These are phyloP conservation scores for Forficula auricularia DNA, from an alignment of 1,140 invertebrate genomes.

Conservation along the genomic window DNA sequence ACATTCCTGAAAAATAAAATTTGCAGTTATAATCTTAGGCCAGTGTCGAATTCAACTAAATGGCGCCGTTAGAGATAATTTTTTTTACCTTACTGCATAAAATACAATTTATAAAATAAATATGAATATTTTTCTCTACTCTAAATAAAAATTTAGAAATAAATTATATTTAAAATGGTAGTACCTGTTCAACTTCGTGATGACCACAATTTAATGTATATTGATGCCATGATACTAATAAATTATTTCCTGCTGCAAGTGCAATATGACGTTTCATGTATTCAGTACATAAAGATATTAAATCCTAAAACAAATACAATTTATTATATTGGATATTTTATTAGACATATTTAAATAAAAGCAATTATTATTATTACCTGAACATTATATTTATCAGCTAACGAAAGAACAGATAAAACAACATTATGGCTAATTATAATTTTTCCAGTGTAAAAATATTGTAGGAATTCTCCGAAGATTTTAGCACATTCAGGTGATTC, in stretches of 20 bases:
- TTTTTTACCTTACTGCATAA: too few species aligned
- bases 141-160: too few species aligned
- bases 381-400: constrained; percentile 90
- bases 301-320: constrained; percentile 37
- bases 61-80: too few species aligned
- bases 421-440: constrained; percentile 65
- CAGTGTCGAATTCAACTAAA: too few species aligned
- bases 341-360: constrained; percentile 2
- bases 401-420: constrained; percentile 66
- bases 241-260: constrained; percentile 57
- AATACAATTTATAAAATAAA: too few species aligned
- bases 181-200: constrained; percentile 46
- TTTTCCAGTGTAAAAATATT: constrained; percentile 85
- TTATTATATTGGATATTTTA: constrained; percentile 9
- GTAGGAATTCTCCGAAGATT: constrained; percentile 77
- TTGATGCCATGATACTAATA: constrained; percentile 76
- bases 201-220: constrained; percentile 73
- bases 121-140: neutral
- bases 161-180: neutral
- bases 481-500: constrained; percentile 67
- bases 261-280: constrained; percentile 81
- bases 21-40: too few species aligned
- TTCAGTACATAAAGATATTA: constrained; percentile 60
- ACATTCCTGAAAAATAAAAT: constrained; percentile 38
- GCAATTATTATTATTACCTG: constrained; percentile 32